Conservation (phyloP, 2,797 vertebrate genomes). For the Poecilia gillii region DNA sequence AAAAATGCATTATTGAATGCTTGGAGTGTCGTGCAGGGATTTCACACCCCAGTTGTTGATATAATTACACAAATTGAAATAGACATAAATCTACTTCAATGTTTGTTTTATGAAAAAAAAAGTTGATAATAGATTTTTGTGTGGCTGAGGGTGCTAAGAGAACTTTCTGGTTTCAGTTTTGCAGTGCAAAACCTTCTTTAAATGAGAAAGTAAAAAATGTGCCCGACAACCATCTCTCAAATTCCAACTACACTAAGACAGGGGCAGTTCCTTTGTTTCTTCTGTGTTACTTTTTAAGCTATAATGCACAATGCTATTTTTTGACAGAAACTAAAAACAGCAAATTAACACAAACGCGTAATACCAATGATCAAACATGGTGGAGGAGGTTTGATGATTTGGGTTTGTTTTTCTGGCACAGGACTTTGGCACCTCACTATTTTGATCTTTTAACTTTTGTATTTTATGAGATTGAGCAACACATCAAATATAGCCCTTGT, state of each 20-base stretch:
- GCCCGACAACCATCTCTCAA: background rate
- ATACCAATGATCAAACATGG: background rate
- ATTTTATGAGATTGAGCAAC: background rate
- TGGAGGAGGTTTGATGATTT: background rate
- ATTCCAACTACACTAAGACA: background rate
- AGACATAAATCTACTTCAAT: background rate
- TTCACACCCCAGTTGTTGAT: background rate
- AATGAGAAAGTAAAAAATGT: background rate
- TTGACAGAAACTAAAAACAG: background rate
- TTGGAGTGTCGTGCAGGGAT: background rate
- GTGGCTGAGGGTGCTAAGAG: background rate
- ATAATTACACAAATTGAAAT: background rate
- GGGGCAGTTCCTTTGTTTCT: background rate
- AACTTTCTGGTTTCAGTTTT: background rate
- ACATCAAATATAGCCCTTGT: background rate
- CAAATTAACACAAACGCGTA: background rate
- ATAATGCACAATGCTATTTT: background rate
- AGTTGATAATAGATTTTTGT: background rate
- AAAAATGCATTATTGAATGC: background rate
- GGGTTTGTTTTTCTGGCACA: background rate
- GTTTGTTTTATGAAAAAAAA: background rate
- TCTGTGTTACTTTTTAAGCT: background rate
- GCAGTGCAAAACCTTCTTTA: background rate
- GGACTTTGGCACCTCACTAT: background rate
- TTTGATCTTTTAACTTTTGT: background rate